Evolutionary conservation across 2,797 vertebrate genomes (phyloP).

Genomic region (Phataginus tetradactyla): DNA sequence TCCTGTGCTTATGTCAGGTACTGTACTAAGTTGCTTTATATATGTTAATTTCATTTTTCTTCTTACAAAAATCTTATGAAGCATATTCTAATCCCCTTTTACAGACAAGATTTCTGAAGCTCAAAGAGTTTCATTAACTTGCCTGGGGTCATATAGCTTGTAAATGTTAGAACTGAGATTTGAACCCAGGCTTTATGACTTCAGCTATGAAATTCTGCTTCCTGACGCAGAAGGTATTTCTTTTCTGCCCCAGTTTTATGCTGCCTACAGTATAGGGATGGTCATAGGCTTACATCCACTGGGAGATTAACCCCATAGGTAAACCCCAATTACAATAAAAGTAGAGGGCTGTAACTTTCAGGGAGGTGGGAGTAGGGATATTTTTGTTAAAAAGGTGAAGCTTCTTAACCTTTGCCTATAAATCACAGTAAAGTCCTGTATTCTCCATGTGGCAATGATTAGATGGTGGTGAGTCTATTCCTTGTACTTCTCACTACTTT

Average conservation of each 20-base stretch:
- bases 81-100: not conserved
- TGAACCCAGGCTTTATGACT: slow-evolving; percentile 48
- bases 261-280: slow-evolving; percentile 34
- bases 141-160: not conserved
- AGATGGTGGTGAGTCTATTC: slow-evolving; percentile 49
- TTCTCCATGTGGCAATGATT: slow-evolving; percentile 64
- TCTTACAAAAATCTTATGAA: not conserved
- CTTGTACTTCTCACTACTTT: slow-evolving; percentile 70
- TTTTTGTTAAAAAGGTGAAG: slow-evolving; percentile 79
- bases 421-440: slow-evolving; percentile 49
- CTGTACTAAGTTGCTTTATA: not conserved
- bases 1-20: not conserved
- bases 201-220: slow-evolving; percentile 37
- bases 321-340: slow-evolving; percentile 67
- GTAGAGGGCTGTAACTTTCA: slow-evolving; percentile 67
- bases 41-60: not conserved
- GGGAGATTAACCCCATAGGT: slow-evolving; percentile 68
- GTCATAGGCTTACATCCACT: slow-evolving; percentile 40
- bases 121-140: not conserved
- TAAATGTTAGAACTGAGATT: slow-evolving; percentile 42
- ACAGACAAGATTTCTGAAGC: slow-evolving; percentile 6
- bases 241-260: slow-evolving; percentile 51
- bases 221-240: slow-evolving; percentile 7
- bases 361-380: slow-evolving; percentile 43
- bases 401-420: slow-evolving; percentile 75